A percentile compares a stretch with the other conserved stretches of the same genome.
Conservation (phyloP, 1,140 invertebrate genomes). For the Neodiprion fabricii region DNA sequence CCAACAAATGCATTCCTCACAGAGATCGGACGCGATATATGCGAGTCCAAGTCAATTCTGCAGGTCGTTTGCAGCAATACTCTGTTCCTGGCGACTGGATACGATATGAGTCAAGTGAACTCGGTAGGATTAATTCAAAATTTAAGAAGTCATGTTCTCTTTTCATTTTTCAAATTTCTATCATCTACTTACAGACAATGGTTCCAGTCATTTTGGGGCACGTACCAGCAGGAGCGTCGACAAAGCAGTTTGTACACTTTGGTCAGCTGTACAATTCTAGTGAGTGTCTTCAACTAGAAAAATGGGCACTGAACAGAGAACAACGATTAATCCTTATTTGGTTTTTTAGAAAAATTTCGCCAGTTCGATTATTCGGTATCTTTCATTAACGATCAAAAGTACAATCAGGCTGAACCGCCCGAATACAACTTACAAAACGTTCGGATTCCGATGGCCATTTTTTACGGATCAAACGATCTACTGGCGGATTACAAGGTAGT, state of each 20-base stretch:
- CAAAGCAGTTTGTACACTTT: slow-evolving; percentile 75
- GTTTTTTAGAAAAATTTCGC: slow-evolving; percentile 51
- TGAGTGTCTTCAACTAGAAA: slow-evolving; percentile 41
- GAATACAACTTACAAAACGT: slow-evolving; percentile 68
- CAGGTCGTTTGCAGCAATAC: slow-evolving; percentile 68
- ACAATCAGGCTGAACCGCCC: slow-evolving; percentile 64
- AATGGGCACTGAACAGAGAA: background rate
- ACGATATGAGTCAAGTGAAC: slow-evolving; percentile 62
- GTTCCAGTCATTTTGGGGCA: slow-evolving; percentile 74
- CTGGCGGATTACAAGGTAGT: slow-evolving; percentile 52
- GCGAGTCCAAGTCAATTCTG: slow-evolving; percentile 59
- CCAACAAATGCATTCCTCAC: slow-evolving; percentile 61
- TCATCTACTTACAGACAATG: slow-evolving; percentile 54
- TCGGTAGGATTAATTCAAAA: slow-evolving; percentile 47
- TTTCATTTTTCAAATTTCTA: slow-evolving; percentile 16
- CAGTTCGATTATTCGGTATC: slow-evolving; percentile 63
- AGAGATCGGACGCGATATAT: slow-evolving; percentile 59
- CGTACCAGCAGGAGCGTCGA: slow-evolving; percentile 78
- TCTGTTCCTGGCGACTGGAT: slow-evolving; percentile 72
- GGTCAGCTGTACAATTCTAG: slow-evolving; percentile 67
- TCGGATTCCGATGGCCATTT: slow-evolving; percentile 69
- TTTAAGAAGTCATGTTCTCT: slow-evolving; percentile 3
- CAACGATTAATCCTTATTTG: background rate
- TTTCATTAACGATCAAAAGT: slow-evolving; percentile 61
- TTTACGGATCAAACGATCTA: slow-evolving; percentile 76